phyloP scores from a whole-genome alignment of 2,888 invertebrate species.

The Platynereis dumerilii region DNA sequence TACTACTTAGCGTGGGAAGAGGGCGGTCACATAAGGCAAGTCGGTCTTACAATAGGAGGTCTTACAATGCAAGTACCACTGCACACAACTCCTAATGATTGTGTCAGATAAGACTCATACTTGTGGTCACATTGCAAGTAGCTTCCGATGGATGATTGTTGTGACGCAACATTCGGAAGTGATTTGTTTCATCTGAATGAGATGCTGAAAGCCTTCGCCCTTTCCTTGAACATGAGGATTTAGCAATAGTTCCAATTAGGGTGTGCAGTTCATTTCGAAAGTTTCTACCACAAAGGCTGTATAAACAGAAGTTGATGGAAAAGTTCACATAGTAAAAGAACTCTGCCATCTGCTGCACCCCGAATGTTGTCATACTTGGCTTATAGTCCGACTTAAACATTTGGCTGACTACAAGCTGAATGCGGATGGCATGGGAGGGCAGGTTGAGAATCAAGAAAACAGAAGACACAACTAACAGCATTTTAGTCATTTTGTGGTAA shows the following conservation, averaged over 20 bases:
- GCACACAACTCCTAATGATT: too few species aligned
- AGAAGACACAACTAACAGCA: constrained; percentile 47
- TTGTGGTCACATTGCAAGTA: too few species aligned
- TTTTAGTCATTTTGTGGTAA: not conserved
- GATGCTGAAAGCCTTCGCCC: too few species aligned
- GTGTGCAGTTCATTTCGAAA: constrained; percentile 37
- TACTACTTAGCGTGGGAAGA: too few species aligned
- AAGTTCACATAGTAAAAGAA: constrained; percentile 47
- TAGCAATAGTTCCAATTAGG: not conserved
- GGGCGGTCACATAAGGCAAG: too few species aligned
- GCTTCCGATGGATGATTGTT: too few species aligned
- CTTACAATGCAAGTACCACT: too few species aligned
- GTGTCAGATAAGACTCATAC: too few species aligned
- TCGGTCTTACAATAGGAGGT: too few species aligned
- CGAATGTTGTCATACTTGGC: constrained; percentile 30
- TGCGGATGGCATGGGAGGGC: constrained; percentile 48
- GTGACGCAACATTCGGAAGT: too few species aligned
- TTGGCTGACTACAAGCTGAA: constrained; percentile 43
- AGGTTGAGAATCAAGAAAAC: constrained; percentile 47
- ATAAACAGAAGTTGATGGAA: constrained; percentile 46
- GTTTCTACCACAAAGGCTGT: constrained; percentile 43
- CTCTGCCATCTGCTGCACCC: constrained; percentile 45
- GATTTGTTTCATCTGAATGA: too few species aligned
- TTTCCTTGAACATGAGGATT: too few species aligned
- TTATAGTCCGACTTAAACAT: constrained; percentile 29